Evolutionary conservation across 2,888 invertebrate species (phyloP), one percentile per base, ranked within the genome.

Genomic region (Oxystoma pomonae): DNA sequence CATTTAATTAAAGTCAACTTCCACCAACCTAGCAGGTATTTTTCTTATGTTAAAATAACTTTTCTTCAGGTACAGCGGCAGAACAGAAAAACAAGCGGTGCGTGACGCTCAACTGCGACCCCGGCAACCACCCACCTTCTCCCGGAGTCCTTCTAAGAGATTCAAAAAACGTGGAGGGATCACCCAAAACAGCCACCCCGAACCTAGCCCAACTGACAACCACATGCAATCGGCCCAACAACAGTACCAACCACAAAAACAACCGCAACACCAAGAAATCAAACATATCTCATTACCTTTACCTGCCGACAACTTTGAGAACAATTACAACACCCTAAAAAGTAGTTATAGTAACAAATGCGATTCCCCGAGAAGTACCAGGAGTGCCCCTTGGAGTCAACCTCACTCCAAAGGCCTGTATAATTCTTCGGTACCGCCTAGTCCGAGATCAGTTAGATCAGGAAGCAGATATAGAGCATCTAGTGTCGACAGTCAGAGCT

Each of bases 401-500:
- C 87, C 87, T 21, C 88, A 88, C 75, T 79, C 79, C 22, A 87
- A 90, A 67, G 92, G 92, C 7, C 83, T 92, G 60, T 93, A 92
- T 80, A 80, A 80, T 61, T 79, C 74, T 68, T 78, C 79, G 12
- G 77, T 76, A 16, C 78, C 80, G 9, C 89, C 92, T 70, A 90
- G 92, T 79, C 93, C 93, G 62, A 84, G 92, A 55, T 92, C 92
- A 21, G 90, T 92, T 63, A 84, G 92, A 55, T 92, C 92, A 35
- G 91, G 90, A 2, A 76, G 79, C 53, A 82, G 88, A 63, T 85
- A 85, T 73, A 82, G 90, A 73, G 92, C 92, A 62, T 92, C 92
- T 70, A 91, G 91, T 1, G 90, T 94, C 21, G 94, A 94, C 80
- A 94, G 94, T 74, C 94, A 93, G 80, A 94, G 93, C 79, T 93